phyloP scores from a whole-genome alignment of 2,797 vertebrate species.

The Taenioides sp. region DNA sequence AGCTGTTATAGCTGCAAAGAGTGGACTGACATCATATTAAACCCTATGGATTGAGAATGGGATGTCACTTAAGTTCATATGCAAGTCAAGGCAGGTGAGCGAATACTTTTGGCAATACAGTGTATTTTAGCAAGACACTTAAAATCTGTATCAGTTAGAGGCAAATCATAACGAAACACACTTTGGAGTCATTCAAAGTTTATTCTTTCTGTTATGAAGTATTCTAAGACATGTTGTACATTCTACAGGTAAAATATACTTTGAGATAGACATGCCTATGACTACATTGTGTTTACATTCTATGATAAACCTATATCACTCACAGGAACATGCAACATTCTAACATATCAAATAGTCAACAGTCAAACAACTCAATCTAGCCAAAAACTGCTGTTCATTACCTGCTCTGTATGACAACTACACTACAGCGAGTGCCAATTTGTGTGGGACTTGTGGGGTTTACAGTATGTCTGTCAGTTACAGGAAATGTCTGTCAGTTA shows the following conservation, averaged over 20 bases:
- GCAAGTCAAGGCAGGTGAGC: no score
- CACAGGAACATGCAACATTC: slow-evolving; percentile 64
- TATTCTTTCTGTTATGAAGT: slow-evolving; percentile 62
- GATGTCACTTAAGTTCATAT: no score
- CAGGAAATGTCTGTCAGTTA: slow-evolving; percentile 4
- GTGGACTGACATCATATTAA: no score
- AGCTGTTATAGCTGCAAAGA: no score
- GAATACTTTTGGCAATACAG: no score
- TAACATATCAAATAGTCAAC: slow-evolving; percentile 39
- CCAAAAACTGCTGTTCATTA: slow-evolving; percentile 11
- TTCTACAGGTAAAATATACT: slow-evolving; percentile 55
- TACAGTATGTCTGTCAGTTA: slow-evolving; percentile 4
- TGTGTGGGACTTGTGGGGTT: slow-evolving; percentile 1
- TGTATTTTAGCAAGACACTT: not conserved
- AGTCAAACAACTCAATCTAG: slow-evolving; percentile 36
- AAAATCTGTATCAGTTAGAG: not conserved
- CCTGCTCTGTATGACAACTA: slow-evolving; percentile 2
- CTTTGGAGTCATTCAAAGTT: slow-evolving; percentile 46
- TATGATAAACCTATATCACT: slow-evolving; percentile 60
- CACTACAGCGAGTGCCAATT: not conserved
- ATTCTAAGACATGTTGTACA: slow-evolving; percentile 50
- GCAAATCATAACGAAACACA: slow-evolving; percentile 30
- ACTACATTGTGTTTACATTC: slow-evolving; percentile 45
- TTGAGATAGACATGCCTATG: slow-evolving; percentile 57
- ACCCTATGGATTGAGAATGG: no score